Conservation (phyloP, 2,888 invertebrate species). For the Tipula unca region DNA sequence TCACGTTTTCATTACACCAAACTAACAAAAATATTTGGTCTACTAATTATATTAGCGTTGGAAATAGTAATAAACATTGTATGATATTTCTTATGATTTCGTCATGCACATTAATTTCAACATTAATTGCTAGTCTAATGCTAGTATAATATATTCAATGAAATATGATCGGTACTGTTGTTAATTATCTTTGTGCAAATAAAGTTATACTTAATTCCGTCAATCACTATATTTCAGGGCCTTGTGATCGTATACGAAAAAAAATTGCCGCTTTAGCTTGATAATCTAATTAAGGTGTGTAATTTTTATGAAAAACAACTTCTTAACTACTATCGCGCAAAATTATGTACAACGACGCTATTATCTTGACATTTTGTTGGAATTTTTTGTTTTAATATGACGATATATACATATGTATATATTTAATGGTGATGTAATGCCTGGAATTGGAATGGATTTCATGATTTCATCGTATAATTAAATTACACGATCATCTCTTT, state of each 20-base stretch:
- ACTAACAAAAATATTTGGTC: background rate
- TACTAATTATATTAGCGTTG: background rate
- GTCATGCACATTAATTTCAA: background rate
- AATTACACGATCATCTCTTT: background rate
- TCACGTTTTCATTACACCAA: background rate
- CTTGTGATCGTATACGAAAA: background rate
- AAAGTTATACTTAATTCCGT: background rate
- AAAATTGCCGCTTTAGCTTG: background rate
- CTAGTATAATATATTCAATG: background rate
- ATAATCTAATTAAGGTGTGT: background rate
- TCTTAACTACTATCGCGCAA: background rate
- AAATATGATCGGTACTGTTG: background rate
- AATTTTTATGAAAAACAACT: background rate
- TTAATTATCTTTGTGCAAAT: background rate
- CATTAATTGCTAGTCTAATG: background rate
- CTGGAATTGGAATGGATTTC: background rate
- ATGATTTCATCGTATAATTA: background rate
- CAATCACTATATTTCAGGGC: background rate
- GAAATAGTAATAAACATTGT: background rate
- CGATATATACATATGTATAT: too few relatives aligned
- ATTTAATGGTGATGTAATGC: background rate
- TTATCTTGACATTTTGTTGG: background rate
- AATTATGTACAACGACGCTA: background rate
- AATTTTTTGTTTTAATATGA: background rate
- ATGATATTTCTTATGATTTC: background rate